Percentiles rank a stretch among this genome's conserved stretches.
These are phyloP conservation scores for Xylocampa areola DNA, from an alignment of 2,888 invertebrate species.

Conservation along the genomic window DNA sequence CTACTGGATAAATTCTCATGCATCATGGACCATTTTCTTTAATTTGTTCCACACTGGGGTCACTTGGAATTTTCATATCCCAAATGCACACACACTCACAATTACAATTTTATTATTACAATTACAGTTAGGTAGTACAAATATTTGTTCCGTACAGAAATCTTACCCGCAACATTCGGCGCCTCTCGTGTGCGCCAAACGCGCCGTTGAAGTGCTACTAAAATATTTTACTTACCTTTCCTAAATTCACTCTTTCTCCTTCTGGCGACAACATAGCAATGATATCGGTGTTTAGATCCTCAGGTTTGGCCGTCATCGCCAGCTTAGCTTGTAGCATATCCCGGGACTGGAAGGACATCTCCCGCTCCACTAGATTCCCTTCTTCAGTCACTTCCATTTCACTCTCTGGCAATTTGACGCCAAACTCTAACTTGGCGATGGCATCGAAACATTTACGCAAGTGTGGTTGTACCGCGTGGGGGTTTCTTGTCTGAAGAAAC, in stretches of 20 bases:
- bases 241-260: slow-evolving; percentile 94
- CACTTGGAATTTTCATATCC: too few species aligned
- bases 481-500: slow-evolving; percentile 92
- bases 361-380: slow-evolving; percentile 81
- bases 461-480: slow-evolving; percentile 97
- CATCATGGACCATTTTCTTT: too few species aligned
- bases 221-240: slow-evolving; percentile 90
- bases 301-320: slow-evolving; percentile 78
- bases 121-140: too few species aligned
- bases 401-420: slow-evolving; percentile 87
- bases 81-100: too few species aligned
- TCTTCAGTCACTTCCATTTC: slow-evolving; percentile 89
- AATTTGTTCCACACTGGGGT: too few species aligned
- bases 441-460: slow-evolving; percentile 97
- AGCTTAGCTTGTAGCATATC: slow-evolving; percentile 81
- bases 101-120: too few species aligned
- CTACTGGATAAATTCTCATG: too few species aligned
- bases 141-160: too few species aligned
- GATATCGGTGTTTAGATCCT: slow-evolving; percentile 94
- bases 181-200: too few species aligned
- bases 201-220: too few species aligned
- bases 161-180: too few species aligned
- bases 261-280: slow-evolving; percentile 97
- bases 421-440: slow-evolving; percentile 94
- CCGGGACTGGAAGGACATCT: slow-evolving; percentile 83